Evolutionary conservation across 2,113 vertebrate species (phyloP).

Genomic region (Numenius arquata): DNA sequence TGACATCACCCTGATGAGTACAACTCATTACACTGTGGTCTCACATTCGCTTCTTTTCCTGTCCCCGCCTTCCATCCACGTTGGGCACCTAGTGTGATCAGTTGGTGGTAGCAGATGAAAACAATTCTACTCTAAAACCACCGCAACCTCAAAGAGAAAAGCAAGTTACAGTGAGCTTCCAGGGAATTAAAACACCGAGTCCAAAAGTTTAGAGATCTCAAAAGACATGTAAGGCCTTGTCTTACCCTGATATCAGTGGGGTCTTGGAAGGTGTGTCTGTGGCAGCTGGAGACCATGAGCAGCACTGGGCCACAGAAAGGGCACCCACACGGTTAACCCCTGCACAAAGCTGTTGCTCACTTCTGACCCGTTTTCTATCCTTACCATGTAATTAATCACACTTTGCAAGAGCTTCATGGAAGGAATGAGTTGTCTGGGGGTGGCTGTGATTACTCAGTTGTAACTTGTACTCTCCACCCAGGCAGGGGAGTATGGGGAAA

Average conservation of each 20-base stretch:
- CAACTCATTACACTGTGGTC: not conserved
- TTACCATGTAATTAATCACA: not conserved
- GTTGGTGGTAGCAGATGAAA: not conserved
- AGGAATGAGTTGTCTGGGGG: not conserved
- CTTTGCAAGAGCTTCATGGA: not conserved
- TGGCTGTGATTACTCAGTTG: not conserved
- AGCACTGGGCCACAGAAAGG: not conserved
- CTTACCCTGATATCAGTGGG: fast-evolving
- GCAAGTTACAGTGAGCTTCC: not conserved
- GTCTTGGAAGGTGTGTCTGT: not conserved
- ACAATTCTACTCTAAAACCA: not conserved
- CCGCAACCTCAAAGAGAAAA: not conserved
- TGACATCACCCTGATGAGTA: not conserved
- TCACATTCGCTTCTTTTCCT: not conserved
- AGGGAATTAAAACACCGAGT: not conserved
- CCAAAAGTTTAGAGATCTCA: not conserved
- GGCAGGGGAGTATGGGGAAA: not conserved
- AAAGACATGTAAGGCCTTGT: not conserved
- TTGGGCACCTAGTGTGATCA: not conserved
- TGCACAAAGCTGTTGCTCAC: not conserved
- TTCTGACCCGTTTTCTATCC: not conserved
- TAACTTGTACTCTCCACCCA: not conserved
- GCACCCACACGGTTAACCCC: not conserved
- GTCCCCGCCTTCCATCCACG: not conserved
- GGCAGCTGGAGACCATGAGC: not conserved